Percentiles rank a stretch among this genome's conserved stretches.
Evolutionary conservation across 2,888 invertebrate species (phyloP).

Genomic region (Pycnomerus fuliginosus): DNA sequence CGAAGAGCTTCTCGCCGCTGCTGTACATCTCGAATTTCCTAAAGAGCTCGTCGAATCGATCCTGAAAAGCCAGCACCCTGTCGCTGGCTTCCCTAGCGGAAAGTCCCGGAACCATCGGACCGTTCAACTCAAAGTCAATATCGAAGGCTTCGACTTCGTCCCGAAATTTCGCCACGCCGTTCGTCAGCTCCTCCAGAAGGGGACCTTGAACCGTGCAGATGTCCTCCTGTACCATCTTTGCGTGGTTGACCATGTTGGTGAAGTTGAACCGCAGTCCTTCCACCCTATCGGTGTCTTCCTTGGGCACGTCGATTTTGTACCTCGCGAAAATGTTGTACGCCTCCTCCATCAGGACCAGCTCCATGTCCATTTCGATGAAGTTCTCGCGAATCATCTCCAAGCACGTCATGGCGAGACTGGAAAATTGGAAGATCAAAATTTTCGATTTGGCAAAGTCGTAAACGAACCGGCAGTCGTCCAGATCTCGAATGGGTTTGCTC

Average conservation of each 20-base stretch:
- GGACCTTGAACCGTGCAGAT: conserved; percentile 76
- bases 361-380: conserved; percentile 78
- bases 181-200: conserved; percentile 68
- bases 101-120: conserved; percentile 84
- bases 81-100: conserved; percentile 85
- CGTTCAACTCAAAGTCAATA: conserved; percentile 69
- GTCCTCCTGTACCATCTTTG: conserved; percentile 66
- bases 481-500: conserved; percentile 69
- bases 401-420: conserved; percentile 75
- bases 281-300: conserved; percentile 77
- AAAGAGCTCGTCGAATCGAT: conserved; percentile 81
- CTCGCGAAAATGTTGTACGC: conserved; percentile 71
- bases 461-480: conserved; percentile 65
- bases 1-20: conserved; percentile 78
- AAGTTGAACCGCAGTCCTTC: conserved; percentile 78
- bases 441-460: background rate
- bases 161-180: conserved; percentile 67
- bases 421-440: conserved; percentile 12
- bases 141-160: conserved; percentile 70
- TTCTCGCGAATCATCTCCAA: conserved; percentile 73
- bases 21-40: conserved; percentile 78
- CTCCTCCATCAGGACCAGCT: conserved; percentile 74
- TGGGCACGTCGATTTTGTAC: conserved; percentile 67
- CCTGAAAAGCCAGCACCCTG: conserved; percentile 72
- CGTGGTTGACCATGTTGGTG: conserved; percentile 70